These are phyloP conservation scores for Diprion similis DNA, from an alignment of 1,140 invertebrate species.

Conservation along the genomic window DNA sequence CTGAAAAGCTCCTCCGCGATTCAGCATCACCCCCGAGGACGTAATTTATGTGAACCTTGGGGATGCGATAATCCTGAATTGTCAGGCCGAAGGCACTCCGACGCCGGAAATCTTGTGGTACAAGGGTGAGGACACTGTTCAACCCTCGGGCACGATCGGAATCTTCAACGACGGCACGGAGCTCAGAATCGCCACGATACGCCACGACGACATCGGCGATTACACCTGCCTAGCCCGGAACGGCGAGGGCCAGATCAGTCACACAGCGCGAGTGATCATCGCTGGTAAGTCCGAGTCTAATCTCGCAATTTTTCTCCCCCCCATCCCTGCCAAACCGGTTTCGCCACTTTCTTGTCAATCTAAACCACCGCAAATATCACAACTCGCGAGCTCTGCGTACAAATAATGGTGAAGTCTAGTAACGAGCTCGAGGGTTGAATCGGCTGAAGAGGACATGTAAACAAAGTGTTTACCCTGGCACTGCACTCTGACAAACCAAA, in stretches of 20 bases:
- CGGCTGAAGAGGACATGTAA: no score
- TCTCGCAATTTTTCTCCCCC: neutral
- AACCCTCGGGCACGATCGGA: constrained; percentile 82
- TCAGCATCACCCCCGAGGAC: constrained; percentile 90
- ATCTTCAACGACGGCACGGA: constrained; percentile 93
- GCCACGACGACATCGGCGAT: constrained; percentile 92
- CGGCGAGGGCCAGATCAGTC: constrained; percentile 92
- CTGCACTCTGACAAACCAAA: no score
- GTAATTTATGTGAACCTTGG: constrained; percentile 96
- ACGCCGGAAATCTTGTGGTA: constrained; percentile 92
- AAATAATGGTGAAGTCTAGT: no score
- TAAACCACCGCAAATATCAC: no score
- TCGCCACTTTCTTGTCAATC: no score
- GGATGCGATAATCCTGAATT: constrained; percentile 93
- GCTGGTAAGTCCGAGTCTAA: constrained; percentile 76
- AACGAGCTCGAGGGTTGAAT: no score
- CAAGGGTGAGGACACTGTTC: constrained; percentile 88
- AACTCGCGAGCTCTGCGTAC: no score
- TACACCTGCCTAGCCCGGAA: constrained; percentile 95
- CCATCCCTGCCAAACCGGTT: no score
- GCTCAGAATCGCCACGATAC: constrained; percentile 87
- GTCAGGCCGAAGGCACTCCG: constrained; percentile 92
- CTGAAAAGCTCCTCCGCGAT: constrained; percentile 80
- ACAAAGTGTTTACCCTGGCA: no score
- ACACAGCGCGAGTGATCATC: constrained; percentile 93